A percentile compares a stretch with the other conserved stretches of the same genome.
Evolutionary conservation across 1,140 invertebrate genomes (phyloP).

Genomic region (Papilio helenus): DNA sequence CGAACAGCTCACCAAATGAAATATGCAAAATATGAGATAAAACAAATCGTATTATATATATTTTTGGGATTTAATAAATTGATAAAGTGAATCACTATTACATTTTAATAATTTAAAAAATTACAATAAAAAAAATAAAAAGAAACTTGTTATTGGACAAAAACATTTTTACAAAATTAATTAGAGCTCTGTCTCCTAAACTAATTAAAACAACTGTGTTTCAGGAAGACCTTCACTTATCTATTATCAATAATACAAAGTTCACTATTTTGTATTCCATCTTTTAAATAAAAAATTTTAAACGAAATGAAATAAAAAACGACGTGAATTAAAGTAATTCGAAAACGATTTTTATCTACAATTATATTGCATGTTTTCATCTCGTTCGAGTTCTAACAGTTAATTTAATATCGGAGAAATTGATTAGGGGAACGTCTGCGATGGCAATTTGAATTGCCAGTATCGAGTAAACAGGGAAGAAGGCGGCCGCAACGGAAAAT

Average conservation of each 20-base stretch:
- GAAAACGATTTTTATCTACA: not conserved
- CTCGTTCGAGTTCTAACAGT: slow-evolving; percentile 12
- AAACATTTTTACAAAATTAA: too few species aligned
- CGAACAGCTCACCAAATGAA: slow-evolving; percentile 2
- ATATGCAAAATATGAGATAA: slow-evolving; percentile 22
- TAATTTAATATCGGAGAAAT: slow-evolving; percentile 24
- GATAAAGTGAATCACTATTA: not conserved
- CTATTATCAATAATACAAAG: too few species aligned
- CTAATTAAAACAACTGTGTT: too few species aligned
- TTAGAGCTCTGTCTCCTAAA: too few species aligned
- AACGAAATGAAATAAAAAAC: not conserved
- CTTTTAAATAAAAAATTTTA: not conserved
- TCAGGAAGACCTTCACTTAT: too few species aligned
- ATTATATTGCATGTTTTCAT: slow-evolving; percentile 9
- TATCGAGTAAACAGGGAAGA: slow-evolving; percentile 19
- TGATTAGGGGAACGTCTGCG: slow-evolving; percentile 9
- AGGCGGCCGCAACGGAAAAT: slow-evolving; percentile 1
- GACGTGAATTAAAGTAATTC: not conserved
- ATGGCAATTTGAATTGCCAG: slow-evolving; percentile 19
- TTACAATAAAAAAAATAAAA: not conserved
- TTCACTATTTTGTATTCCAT: not conserved
- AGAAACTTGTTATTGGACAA: too few species aligned
- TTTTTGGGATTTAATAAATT: slow-evolving; percentile 13
- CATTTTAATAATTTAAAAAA: not conserved
- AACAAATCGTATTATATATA: not conserved